These are phyloP conservation scores for Tromatobia lineatoria DNA, from an alignment of 2,888 invertebrate species.

Conservation along the genomic window DNA sequence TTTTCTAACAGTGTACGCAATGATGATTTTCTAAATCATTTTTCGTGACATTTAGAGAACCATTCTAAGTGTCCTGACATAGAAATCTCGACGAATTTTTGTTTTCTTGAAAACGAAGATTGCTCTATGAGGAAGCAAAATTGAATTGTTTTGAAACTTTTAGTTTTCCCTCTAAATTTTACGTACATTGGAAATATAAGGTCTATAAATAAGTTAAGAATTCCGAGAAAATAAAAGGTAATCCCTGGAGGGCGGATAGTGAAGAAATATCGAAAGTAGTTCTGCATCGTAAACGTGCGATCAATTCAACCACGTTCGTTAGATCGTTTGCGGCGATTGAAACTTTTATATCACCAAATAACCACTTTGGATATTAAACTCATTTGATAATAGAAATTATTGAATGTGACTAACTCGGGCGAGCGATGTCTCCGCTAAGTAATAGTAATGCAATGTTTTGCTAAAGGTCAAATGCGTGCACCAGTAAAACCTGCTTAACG, in stretches of 20 bases:
- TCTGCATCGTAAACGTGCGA: slow-evolving; percentile 52
- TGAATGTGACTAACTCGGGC: background rate
- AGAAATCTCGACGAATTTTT: too few species aligned
- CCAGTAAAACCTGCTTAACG: slow-evolving; percentile 20
- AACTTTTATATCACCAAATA: background rate
- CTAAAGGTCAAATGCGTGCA: background rate
- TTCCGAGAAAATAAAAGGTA: slow-evolving; percentile 19
- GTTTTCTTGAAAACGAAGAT: too few species aligned
- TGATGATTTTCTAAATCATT: too few species aligned
- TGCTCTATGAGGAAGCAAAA: too few species aligned
- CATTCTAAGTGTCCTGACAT: too few species aligned
- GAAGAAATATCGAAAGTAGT: slow-evolving; percentile 75
- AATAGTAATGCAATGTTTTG: background rate
- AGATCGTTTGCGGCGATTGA: slow-evolving; percentile 22
- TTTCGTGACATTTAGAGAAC: too few species aligned
- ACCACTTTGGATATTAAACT: slow-evolving; percentile 11
- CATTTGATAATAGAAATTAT: slow-evolving; percentile 10
- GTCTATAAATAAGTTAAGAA: background rate
- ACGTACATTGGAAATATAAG: background rate
- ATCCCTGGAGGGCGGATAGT: slow-evolving; percentile 44
- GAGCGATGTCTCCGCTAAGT: background rate
- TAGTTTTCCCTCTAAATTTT: background rate
- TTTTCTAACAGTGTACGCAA: too few species aligned
- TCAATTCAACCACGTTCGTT: slow-evolving; percentile 8
- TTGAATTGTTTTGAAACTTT: too few species aligned